phyloP scores from a whole-genome alignment of 2,113 vertebrate species.

The Sinocyclocheilus grahami region DNA sequence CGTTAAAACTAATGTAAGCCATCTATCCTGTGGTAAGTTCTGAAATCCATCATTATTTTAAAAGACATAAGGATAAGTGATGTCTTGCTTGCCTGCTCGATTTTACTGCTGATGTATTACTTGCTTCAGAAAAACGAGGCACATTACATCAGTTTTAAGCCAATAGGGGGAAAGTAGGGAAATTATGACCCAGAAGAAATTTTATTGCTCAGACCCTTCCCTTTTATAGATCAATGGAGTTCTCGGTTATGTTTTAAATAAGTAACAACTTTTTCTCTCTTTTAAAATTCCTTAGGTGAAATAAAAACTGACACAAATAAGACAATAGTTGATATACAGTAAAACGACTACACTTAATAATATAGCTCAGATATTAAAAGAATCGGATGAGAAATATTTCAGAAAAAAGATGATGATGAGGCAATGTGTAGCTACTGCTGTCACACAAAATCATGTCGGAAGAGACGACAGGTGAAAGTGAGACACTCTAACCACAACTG shows the following conservation, averaged over 20 bases:
- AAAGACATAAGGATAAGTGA: conserved; percentile 35
- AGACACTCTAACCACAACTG: background rate
- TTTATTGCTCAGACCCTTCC: background rate
- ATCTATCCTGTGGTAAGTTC: conserved; percentile 19
- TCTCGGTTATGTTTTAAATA: background rate
- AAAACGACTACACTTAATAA: background rate
- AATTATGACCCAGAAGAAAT: conserved; percentile 14
- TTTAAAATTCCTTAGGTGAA: conserved; percentile 9
- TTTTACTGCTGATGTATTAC: conserved; percentile 34
- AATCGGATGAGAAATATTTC: background rate
- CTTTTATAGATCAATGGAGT: conserved; percentile 2
- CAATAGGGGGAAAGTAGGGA: background rate
- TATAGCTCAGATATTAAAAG: background rate
- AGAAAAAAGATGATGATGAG: background rate
- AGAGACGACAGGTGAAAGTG: background rate
- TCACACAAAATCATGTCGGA: background rate
- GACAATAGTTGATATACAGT: background rate
- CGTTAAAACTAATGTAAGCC: conserved; percentile 23
- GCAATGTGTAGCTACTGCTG: background rate
- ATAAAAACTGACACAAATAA: background rate
- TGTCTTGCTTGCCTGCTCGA: conserved; percentile 14
- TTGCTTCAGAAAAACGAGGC: background rate
- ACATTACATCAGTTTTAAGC: background rate
- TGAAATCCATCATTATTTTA: conserved; percentile 32
- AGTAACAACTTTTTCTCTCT: background rate